phyloP scores from a whole-genome alignment of 2,113 vertebrate genomes.

The Lepus americanus region DNA sequence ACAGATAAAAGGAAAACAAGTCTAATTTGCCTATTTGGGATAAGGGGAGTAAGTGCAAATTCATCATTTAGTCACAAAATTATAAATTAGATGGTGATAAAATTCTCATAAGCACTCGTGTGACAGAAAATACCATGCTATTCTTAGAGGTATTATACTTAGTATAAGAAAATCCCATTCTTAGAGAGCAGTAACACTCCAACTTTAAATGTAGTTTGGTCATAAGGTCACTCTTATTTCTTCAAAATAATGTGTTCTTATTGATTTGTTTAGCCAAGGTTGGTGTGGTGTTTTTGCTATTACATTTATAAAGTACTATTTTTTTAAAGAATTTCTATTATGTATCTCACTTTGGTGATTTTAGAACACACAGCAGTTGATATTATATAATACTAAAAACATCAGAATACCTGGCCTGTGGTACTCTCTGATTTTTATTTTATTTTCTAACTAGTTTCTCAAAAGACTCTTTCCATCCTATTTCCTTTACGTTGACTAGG shows the following conservation, averaged over 20 bases:
- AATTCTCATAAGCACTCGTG: neutral
- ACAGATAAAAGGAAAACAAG: neutral
- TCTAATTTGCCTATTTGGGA: neutral
- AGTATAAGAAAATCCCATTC: neutral
- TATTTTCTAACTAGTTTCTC: neutral
- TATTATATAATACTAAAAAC: neutral
- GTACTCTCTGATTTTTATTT: neutral
- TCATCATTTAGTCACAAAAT: neutral
- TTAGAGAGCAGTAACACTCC: neutral
- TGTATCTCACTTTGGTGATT: neutral
- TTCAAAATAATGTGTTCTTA: neutral
- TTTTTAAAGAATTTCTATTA: neutral
- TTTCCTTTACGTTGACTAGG: neutral
- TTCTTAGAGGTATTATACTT: too few relatives aligned
- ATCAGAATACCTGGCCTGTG: neutral
- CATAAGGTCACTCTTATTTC: neutral
- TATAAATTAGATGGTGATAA: neutral
- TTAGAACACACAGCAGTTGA: neutral
- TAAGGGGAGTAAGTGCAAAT: neutral
- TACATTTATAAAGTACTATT: neutral
- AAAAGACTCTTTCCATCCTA: neutral
- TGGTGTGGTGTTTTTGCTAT: neutral
- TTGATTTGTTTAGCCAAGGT: neutral
- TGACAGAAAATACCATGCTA: neutral
- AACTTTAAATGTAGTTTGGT: neutral